phyloP scores from a whole-genome alignment of 2,797 vertebrate species.

The Cheirogaleus major region DNA sequence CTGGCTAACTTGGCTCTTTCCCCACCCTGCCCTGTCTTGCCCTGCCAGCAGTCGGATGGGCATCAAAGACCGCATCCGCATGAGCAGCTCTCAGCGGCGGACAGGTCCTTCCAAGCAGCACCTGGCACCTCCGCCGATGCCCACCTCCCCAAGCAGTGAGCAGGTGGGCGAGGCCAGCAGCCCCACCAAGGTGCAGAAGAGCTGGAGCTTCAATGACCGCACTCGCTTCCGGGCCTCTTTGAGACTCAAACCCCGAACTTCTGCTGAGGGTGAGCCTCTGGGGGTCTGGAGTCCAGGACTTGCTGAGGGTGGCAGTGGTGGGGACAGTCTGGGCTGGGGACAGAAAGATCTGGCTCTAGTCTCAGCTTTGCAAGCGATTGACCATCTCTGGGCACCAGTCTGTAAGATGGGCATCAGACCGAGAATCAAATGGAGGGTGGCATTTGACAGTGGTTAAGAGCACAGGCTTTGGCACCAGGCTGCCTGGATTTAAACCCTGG shows the following conservation, averaged over 20 bases:
- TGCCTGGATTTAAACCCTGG: background rate
- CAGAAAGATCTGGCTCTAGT: background rate
- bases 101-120: conserved; percentile 90
- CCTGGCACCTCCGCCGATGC: conserved; percentile 86
- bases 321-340: background rate
- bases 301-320: too few species aligned
- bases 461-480: background rate
- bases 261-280: conserved; percentile 88
- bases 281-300: background rate
- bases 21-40: conserved; percentile 28
- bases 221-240: conserved; percentile 96
- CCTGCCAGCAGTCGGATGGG: conserved; percentile 90
- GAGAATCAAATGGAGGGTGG: background rate
- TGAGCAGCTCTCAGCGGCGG: conserved; percentile 92
- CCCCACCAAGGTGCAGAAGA: conserved; percentile 97
- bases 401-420: background rate
- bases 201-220: conserved; percentile 99
- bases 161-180: conserved; percentile 90
- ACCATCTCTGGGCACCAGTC: background rate
- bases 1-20: conserved; percentile 56
- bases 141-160: conserved; percentile 92
- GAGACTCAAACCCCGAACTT: conserved; percentile 92
- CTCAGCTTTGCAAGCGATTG: background rate
- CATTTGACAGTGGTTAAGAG: background rate
- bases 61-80: conserved; percentile 96